phyloP scores from a whole-genome alignment of 35 echinoderm and acorn worm genomes.

The Stichopus chloronotus region DNA sequence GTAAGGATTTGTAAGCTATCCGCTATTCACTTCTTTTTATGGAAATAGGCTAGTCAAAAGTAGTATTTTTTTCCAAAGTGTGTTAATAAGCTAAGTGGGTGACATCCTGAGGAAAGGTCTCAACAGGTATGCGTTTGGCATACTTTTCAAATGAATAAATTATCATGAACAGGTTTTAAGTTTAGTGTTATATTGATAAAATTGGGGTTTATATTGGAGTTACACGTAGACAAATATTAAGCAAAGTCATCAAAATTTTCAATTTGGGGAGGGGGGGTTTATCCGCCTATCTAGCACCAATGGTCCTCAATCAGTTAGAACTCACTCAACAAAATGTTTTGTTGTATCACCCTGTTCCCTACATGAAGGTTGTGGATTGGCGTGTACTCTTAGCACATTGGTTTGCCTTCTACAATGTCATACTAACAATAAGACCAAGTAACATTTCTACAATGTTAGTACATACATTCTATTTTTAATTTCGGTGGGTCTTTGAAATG shows the following conservation, averaged over 20 bases:
- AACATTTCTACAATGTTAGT: too few species aligned
- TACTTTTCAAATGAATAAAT: constrained; percentile 14
- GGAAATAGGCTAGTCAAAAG: constrained; percentile 6
- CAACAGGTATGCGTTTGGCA: not conserved
- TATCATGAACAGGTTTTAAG: too few species aligned
- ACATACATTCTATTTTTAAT: too few species aligned
- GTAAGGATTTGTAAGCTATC: not conserved
- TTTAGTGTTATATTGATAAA: not conserved
- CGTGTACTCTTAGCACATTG: not conserved
- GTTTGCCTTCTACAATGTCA: not conserved
- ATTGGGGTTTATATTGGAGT: not conserved
- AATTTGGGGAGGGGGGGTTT: not conserved
- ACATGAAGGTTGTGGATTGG: not conserved
- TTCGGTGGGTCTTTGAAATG: too few species aligned
- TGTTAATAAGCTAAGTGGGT: too few species aligned
- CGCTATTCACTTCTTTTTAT: not conserved
- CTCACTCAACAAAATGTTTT: not conserved
- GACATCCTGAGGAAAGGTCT: not conserved
- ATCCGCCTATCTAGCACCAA: not conserved
- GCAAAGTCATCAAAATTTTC: not conserved
- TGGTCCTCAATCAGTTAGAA: not conserved
- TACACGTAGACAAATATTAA: constrained; percentile 7
- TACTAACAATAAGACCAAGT: too few species aligned
- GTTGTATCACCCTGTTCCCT: not conserved
- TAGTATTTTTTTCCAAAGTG: not conserved